These are phyloP conservation scores for Paramuricea clavata DNA, from an alignment of 92 coral and sea anemone species.

Conservation along the genomic window DNA sequence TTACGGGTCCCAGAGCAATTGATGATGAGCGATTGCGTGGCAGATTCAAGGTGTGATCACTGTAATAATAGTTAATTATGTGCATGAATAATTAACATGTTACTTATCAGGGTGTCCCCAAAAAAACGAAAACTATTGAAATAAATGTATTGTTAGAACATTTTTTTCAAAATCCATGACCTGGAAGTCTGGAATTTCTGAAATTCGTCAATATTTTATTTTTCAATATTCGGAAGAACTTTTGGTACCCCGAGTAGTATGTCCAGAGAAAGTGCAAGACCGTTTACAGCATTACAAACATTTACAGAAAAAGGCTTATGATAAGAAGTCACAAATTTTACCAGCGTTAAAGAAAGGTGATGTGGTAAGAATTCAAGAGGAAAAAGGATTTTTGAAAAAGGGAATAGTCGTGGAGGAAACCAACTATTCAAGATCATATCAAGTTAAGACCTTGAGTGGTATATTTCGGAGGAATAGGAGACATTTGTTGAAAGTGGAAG, in stretches of 20 bases:
- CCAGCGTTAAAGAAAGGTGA: slow-evolving; percentile 7
- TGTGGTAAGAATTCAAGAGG: background rate
- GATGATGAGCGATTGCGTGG: no score
- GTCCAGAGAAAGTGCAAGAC: background rate
- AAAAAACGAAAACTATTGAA: no score
- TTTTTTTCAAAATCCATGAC: no score
- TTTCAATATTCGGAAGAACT: no score
- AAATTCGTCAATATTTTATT: no score
- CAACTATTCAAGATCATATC: background rate
- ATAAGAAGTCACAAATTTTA: background rate
- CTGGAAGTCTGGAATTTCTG: no score
- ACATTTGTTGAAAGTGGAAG: background rate
- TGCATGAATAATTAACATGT: no score
- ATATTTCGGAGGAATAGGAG: background rate
- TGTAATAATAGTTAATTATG: no score
- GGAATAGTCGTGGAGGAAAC: background rate
- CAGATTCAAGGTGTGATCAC: no score
- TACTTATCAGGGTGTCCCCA: no score
- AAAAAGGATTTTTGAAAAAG: background rate
- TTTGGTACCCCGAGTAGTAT: background rate
- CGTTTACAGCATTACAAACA: background rate
- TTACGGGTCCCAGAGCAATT: no score
- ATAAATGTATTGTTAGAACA: no score
- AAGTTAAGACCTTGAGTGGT: background rate
- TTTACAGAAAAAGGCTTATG: background rate